phyloP scores from a whole-genome alignment of 2,113 vertebrate genomes.

The Eidolon helvum region DNA sequence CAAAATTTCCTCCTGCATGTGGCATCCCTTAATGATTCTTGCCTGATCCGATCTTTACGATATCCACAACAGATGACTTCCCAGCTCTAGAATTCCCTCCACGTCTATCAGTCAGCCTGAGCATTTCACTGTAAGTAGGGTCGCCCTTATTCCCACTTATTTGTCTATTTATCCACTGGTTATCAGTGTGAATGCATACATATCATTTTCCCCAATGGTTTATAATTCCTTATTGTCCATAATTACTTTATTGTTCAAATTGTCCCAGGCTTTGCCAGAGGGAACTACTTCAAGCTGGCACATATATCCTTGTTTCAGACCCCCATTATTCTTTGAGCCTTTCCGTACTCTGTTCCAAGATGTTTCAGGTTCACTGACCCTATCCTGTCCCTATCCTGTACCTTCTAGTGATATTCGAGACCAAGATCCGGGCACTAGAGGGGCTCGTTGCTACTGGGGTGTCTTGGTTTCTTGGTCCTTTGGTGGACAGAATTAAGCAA shows the following conservation, averaged over 20 bases:
- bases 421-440: background rate
- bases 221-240: background rate
- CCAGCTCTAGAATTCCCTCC: background rate
- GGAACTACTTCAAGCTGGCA: background rate
- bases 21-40: background rate
- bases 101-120: fast-evolving
- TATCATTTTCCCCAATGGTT: background rate
- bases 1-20: background rate
- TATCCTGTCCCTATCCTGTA: background rate
- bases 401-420: background rate
- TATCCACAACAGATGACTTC: background rate
- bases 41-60: background rate
- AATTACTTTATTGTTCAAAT: background rate
- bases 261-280: background rate
- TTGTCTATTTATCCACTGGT: background rate
- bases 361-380: background rate
- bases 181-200: background rate
- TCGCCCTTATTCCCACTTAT: background rate
- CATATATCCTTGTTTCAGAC: background rate
- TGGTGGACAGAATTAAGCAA: background rate
- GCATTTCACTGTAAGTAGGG: background rate
- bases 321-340: background rate
- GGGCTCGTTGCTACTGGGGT: background rate
- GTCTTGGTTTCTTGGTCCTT: background rate
- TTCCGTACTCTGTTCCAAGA: background rate